Evolutionary conservation across 64 coral and sea anemone species (phyloP).

Genomic region (Pocillopora verrucosa): DNA sequence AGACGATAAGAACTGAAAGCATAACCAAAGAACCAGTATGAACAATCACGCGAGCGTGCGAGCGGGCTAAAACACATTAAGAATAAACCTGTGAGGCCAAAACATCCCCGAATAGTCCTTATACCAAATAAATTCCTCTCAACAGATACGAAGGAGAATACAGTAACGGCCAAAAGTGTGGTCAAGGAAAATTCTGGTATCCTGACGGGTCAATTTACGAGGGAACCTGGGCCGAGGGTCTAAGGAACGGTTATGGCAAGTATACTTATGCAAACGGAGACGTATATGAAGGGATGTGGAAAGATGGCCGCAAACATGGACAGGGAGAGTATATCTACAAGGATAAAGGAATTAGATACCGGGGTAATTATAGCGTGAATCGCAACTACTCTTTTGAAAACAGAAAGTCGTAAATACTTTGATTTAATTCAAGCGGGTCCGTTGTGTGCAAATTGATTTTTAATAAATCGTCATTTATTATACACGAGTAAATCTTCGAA

Average conservation of each 20-base stretch:
- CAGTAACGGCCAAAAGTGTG: constrained; percentile 9
- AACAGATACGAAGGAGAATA: constrained; percentile 74
- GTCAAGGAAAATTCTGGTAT: constrained; percentile 50
- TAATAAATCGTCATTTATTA: too few relatives aligned
- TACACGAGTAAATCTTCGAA: too few relatives aligned
- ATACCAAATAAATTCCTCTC: not conserved
- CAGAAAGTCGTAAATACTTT: too few relatives aligned
- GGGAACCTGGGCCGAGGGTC: constrained; percentile 38
- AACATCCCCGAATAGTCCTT: too few relatives aligned
- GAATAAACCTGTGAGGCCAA: too few relatives aligned
- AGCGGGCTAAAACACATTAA: too few relatives aligned
- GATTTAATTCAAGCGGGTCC: too few relatives aligned
- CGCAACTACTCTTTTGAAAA: too few relatives aligned
- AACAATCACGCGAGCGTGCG: too few relatives aligned
- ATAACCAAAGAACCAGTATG: too few relatives aligned
- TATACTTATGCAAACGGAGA: constrained; percentile 66
- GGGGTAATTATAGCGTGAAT: not conserved
- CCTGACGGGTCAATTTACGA: constrained; percentile 68
- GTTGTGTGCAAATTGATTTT: too few relatives aligned
- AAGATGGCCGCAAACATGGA: constrained; percentile 50
- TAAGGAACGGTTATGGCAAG: constrained; percentile 45
- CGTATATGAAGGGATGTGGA: constrained; percentile 64
- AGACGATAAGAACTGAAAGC: too few relatives aligned
- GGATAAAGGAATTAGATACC: constrained; percentile 20
- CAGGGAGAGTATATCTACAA: constrained; percentile 64